These are phyloP conservation scores for Calyptomena viridis DNA, from an alignment of 2,113 vertebrate genomes.

Conservation along the genomic window DNA sequence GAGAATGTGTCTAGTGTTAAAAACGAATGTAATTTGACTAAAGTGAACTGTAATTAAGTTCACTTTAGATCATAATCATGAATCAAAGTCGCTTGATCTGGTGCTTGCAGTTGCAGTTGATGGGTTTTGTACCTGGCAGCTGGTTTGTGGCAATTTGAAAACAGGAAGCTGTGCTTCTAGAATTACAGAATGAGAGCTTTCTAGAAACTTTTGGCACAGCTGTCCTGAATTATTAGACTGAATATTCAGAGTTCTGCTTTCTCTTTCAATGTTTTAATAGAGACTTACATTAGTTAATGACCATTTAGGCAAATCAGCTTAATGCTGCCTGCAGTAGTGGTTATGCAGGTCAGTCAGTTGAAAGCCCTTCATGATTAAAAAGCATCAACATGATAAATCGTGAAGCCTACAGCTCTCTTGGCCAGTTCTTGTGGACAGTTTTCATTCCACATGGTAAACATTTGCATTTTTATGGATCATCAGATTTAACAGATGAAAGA, in stretches of 20 bases:
- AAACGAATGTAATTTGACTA: not conserved
- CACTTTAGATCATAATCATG: not conserved
- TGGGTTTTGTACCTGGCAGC: not conserved
- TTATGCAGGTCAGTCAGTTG: not conserved
- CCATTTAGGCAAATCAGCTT: not conserved
- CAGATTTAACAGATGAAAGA: not conserved
- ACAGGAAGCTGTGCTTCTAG: not conserved
- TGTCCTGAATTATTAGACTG: not conserved
- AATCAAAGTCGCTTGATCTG: not conserved
- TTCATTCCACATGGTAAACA: not conserved
- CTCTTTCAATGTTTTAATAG: fast-evolving
- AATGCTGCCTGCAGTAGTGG: not conserved
- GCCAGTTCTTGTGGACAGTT: not conserved
- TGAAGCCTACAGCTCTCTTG: not conserved
- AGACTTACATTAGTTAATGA: not conserved
- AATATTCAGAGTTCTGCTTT: not conserved
- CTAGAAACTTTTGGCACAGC: not conserved
- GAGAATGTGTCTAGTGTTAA: not conserved
- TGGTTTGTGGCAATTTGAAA: not conserved
- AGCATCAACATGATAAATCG: not conserved
- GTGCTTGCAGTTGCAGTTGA: not conserved
- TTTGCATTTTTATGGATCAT: not conserved
- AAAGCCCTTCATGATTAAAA: not conserved
- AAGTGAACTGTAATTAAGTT: not conserved
- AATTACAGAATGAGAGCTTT: not conserved